Conservation (phyloP, 2,888 invertebrate species). For the Aethes cnicana region DNA sequence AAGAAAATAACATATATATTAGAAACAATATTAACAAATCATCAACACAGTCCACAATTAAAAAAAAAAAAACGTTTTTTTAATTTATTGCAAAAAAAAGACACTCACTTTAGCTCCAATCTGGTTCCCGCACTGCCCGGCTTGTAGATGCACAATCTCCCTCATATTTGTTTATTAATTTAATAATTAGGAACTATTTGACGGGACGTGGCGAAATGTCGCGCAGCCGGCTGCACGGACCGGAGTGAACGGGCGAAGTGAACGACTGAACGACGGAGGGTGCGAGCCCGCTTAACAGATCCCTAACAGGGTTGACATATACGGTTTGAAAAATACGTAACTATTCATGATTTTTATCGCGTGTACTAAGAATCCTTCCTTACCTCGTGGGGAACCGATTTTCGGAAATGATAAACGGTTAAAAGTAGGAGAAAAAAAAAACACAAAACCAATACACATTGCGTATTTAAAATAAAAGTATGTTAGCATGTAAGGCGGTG, state of each 20-base stretch:
- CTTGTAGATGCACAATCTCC: conserved; percentile 92
- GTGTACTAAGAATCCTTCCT: too few relatives aligned
- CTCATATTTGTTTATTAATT: conserved; percentile 82
- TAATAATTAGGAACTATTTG: conserved; percentile 42
- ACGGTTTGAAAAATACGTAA: too few relatives aligned
- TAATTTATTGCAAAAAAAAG: conserved; percentile 36
- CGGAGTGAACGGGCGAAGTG: conserved; percentile 55
- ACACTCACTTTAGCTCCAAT: conserved; percentile 85
- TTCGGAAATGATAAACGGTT: too few relatives aligned
- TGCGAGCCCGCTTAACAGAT: conserved; percentile 42
- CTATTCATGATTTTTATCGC: too few relatives aligned
- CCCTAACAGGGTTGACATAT: conserved; percentile 2
- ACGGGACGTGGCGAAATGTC: conserved; percentile 31
- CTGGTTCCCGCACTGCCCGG: conserved; percentile 93
- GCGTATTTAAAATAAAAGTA: too few relatives aligned
- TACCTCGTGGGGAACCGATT: too few relatives aligned
- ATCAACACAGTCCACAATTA: conserved; percentile 20
- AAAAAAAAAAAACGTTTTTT: conserved; percentile 32
- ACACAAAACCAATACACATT: too few relatives aligned
- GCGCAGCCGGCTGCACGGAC: conserved; percentile 55
- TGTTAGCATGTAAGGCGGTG: too few relatives aligned
- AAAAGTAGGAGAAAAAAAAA: too few relatives aligned
- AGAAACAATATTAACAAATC: not conserved
- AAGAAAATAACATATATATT: not conserved
- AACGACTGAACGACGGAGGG: conserved; percentile 53